Evolutionary conservation across 2,113 vertebrate species (phyloP).

Genomic region (Peromyscus polionotus): DNA sequence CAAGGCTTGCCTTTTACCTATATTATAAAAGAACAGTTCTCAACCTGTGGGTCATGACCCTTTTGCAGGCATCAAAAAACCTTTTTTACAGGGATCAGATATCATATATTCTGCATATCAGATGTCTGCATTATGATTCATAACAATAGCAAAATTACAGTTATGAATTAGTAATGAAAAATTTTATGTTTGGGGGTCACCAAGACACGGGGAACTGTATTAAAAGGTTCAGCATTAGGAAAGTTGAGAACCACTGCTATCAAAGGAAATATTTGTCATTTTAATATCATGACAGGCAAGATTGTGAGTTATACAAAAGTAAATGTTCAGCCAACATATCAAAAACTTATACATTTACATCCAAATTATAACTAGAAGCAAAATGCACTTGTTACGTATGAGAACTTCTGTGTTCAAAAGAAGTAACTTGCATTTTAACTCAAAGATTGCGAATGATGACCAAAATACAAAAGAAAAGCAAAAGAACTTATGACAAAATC

Average conservation of each 20-base stretch:
- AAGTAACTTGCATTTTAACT: conserved; percentile 49
- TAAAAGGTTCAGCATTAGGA: neutral
- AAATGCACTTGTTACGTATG: neutral
- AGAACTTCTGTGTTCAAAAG: neutral
- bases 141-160: neutral
- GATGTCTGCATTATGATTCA: neutral
- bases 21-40: neutral
- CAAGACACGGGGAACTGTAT: neutral
- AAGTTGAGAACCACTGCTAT: neutral
- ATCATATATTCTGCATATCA: too few species aligned
- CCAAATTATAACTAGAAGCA: conserved; percentile 17
- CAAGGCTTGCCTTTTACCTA: neutral
- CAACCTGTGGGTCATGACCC: neutral
- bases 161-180: neutral
- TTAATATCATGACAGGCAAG: neutral
- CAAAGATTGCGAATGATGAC: conserved; percentile 40
- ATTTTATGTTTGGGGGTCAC: neutral
- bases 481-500: conserved; percentile 74
- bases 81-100: neutral
- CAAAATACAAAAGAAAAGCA: conserved; percentile 64
- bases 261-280: neutral
- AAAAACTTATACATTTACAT: conserved; percentile 47
- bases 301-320: conserved; percentile 33
- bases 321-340: neutral
- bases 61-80: neutral